Base-by-base conservation (phyloP, 2,888 invertebrate genomes). In the Drosophila mercatorum region DNA sequence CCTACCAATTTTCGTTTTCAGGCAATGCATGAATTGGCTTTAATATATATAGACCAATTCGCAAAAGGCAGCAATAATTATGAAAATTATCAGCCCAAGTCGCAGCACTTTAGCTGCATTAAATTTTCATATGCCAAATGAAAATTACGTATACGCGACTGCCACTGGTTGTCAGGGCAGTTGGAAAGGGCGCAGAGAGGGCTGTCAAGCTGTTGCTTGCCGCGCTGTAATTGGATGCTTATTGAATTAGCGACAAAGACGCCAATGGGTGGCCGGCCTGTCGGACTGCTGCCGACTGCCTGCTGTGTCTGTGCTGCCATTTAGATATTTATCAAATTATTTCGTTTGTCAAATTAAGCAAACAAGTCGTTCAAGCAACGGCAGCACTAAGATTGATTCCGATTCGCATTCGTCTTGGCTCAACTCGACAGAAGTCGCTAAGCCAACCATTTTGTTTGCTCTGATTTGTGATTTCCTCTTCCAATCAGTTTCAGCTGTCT, bases 281-380 rank as follows among this genome's bases (percentile, higher is more conserved):
- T 12, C 12, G 12, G 55, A 34, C 26, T 38, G 46, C 36, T 46
- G 46, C 47, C 68, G 28, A 28, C 28, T 28, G 28, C 34, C 79
- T 60, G 89, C 78, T 68, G 83, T 40, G 72, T 56, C 68, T 64
- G 36, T 52, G 75, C 81, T 77, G 82, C 69, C 88, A 75, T 82
- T 85, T 89, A 85, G 84, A 86, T 86, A 77, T 86, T 86, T 81
- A 86, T 88, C 90, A 86, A 90, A 90, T 86, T 86, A 90, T 86
- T 75, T 69, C 89, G 87, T 90, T 86, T 90, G 90, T 90, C 86
- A 86, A 90, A 86, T 90, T 90, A 90, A 81, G 87, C 80, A 90
- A 90, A 88, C 90, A 88, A 79, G 74, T 61, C 51, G 68, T 57
- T 58, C 40, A 38, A 49, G 64, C 44, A 57, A 49, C 41, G 63